Conservation (phyloP, 2,797 vertebrate genomes). For the Manis crassicaudata region DNA sequence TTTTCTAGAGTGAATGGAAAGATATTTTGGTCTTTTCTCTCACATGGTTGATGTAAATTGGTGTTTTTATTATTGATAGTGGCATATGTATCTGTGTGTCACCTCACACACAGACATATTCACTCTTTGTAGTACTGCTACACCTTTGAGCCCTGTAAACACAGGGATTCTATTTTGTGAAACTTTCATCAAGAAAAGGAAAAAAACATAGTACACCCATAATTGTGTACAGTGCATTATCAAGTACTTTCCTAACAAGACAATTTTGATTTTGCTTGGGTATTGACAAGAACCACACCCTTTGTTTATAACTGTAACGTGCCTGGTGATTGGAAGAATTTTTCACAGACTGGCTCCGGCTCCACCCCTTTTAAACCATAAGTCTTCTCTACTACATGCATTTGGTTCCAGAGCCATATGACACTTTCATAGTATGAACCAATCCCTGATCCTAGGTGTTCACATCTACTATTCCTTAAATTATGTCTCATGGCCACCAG, state of each 20-base stretch:
- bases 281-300: background rate
- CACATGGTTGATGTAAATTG: background rate
- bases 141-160: background rate
- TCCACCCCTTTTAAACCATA: background rate
- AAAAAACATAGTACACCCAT: background rate
- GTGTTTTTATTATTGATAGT: background rate
- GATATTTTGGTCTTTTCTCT: background rate
- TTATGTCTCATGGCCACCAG: background rate
- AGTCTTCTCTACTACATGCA: background rate
- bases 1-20: background rate
- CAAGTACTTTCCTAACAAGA: constrained; percentile 35
- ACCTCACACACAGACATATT: background rate
- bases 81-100: background rate
- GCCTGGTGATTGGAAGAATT: background rate
- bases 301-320: background rate
- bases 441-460: background rate
- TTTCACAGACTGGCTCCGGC: background rate
- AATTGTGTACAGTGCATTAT: background rate
- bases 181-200: background rate
- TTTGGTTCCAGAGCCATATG: constrained; percentile 26
- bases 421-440: background rate
- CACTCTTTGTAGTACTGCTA: background rate
- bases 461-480: background rate
- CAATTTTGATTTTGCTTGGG: background rate
- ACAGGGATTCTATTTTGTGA: background rate